Conservation (phyloP, 2,113 vertebrate species). For the Oncorhynchus kisutch region DNA sequence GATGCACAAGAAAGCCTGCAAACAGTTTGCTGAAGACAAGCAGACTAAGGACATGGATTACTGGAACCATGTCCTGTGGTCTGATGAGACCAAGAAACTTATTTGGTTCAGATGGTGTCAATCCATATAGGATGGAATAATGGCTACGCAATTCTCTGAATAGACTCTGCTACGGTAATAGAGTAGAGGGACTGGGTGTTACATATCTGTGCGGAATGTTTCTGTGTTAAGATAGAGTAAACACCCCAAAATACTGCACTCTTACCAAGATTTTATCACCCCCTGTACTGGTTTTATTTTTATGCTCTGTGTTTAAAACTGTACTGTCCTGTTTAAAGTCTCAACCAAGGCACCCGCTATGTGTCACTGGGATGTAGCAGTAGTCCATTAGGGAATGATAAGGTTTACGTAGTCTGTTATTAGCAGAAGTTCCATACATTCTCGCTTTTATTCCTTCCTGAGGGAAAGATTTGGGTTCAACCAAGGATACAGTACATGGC, state of each 20-base stretch:
- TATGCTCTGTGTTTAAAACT: slow-evolving; percentile 43
- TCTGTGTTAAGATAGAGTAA: slow-evolving; percentile 16
- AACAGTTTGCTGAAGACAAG: too few species aligned
- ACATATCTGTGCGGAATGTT: slow-evolving; percentile 10
- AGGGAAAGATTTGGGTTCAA: slow-evolving; percentile 21
- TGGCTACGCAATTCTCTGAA: too few species aligned
- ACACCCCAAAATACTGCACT: slow-evolving; percentile 32
- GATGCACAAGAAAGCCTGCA: too few species aligned
- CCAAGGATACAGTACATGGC: slow-evolving; percentile 5
- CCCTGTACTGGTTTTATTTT: slow-evolving; percentile 31
- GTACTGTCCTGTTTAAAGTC: slow-evolving; percentile 45
- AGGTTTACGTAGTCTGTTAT: slow-evolving; percentile 51
- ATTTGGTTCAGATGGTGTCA: too few species aligned
- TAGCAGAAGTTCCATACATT: slow-evolving; percentile 40
- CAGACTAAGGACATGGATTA: too few species aligned
- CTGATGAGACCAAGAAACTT: too few species aligned
- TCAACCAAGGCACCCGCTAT: slow-evolving; percentile 25
- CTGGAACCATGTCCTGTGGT: too few species aligned
- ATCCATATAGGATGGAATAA: not conserved
- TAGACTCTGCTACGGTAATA: not conserved
- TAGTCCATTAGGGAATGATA: slow-evolving; percentile 46
- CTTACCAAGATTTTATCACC: slow-evolving; percentile 3
- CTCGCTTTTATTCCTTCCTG: slow-evolving; percentile 22
- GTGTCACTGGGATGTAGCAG: slow-evolving; percentile 13
- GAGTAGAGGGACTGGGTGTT: not conserved